Conservation (phyloP, 92 coral and sea anemone species). For the Porites divaricata region DNA sequence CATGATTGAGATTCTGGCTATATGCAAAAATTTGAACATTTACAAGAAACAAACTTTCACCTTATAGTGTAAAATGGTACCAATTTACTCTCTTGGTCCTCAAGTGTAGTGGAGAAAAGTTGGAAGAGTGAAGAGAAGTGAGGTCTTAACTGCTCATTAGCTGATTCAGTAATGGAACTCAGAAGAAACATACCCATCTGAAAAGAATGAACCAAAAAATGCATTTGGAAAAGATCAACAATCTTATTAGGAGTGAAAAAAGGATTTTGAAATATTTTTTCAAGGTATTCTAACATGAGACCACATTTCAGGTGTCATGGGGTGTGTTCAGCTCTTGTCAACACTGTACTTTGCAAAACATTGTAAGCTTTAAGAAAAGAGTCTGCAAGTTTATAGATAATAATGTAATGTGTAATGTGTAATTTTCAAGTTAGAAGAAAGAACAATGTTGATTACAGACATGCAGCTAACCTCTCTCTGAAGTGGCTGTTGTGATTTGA, state of each 20-base stretch:
- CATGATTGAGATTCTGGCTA: neutral
- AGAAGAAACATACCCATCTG: constrained; percentile 99
- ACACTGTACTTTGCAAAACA: no score
- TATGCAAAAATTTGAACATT: no score
- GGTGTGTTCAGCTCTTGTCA: no score
- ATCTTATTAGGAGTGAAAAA: no score
- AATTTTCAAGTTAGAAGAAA: neutral
- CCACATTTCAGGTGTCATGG: no score
- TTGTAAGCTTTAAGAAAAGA: no score
- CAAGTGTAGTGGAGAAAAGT: constrained; percentile 86
- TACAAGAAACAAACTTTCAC: constrained; percentile 32
- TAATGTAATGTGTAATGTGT: no score
- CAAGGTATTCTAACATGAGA: no score
- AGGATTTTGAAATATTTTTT: no score
- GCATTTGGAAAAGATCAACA: no score
- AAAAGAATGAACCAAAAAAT: neutral
- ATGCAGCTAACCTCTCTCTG: constrained; percentile 87
- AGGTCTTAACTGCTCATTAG: constrained; percentile 94
- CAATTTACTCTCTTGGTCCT: constrained; percentile 84
- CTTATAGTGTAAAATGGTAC: constrained; percentile 90
- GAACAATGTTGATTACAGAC: neutral
- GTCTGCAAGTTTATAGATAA: no score
- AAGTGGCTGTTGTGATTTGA: constrained; percentile 76
- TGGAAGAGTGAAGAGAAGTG: constrained; percentile 88
- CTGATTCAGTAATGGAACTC: constrained; percentile 92